phyloP scores from a whole-genome alignment of 2,888 invertebrate species.

The Epsilonema sp. region DNA sequence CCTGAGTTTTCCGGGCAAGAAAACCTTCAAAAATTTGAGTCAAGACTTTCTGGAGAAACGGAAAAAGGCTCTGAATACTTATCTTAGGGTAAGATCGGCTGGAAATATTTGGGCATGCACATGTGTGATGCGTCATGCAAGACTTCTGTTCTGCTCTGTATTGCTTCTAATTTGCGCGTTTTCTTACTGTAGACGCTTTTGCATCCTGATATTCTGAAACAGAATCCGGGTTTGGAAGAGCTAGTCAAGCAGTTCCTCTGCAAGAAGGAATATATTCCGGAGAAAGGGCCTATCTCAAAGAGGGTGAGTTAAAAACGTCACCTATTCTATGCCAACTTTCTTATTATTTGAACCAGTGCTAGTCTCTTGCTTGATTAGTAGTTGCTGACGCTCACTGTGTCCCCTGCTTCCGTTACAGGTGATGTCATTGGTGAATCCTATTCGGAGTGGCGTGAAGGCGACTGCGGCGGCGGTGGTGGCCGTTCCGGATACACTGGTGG shows the following conservation, averaged over 20 bases:
- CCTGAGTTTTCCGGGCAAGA: conserved; percentile 66
- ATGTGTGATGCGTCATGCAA: too few species aligned
- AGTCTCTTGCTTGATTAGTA: too few species aligned
- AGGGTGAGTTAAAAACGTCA: too few species aligned
- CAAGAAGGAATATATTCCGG: conserved; percentile 19
- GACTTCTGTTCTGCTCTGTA: too few species aligned
- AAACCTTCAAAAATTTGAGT: conserved; percentile 78
- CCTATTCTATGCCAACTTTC: too few species aligned
- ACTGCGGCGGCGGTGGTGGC: conserved; percentile 54
- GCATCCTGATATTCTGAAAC: conserved; percentile 40
- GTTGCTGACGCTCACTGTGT: too few species aligned
- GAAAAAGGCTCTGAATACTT: conserved; percentile 51
- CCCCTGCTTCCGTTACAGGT: too few species aligned
- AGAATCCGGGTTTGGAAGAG: conserved; percentile 42
- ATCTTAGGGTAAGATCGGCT: conserved; percentile 42
- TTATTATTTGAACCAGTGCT: too few species aligned
- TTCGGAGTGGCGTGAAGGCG: conserved; percentile 57
- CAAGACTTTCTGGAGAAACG: conserved; percentile 54
- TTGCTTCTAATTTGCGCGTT: too few species aligned
- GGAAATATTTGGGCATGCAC: too few species aligned
- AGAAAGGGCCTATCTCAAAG: conserved; percentile 13
- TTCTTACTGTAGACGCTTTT: conserved; percentile 37
- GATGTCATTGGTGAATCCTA: conserved; percentile 51
- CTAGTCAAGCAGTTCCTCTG: conserved; percentile 23
- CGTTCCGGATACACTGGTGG: conserved; percentile 66